Evolutionary conservation across 2,797 vertebrate genomes (phyloP), one percentile per base, ranked within the genome.

Genomic region (Cebuella pygmaea): DNA sequence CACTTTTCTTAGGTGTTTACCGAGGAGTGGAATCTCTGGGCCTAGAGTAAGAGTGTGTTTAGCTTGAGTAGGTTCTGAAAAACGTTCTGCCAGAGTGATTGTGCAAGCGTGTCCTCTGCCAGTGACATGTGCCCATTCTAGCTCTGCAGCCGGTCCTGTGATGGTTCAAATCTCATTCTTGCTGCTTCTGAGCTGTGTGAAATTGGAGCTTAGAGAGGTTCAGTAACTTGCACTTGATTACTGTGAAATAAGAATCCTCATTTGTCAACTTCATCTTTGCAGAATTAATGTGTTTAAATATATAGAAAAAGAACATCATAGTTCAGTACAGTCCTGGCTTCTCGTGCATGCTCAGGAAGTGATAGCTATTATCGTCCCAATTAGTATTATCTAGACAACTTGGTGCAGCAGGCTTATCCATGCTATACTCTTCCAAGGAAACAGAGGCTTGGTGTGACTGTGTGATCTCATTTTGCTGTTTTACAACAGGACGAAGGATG

Each of bases 121-220:
- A 3, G 10, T 1, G 5, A 4, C 1, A 61, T 2, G 2, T 67
- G 15, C 61, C 61, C 0, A 0, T 81, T 39, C 82, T 4, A 2
- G 55, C 14, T 57, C 82, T n/a, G 75, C 7, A 1, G 26, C 44
- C 30, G 0, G 36, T 9, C 59, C 6, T 1, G 33, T 0, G 27
- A 0, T 0, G 52, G n/a, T 8, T 3, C 55, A 20, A 12, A 15
- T 64, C 52, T 55, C 5, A 4, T 6, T 75, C 20, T 55, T 57
- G 64, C 17, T 26, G 11, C 46, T 46, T 46, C 19, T 7, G 52
- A 46, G 64, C 36, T 67, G 4, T 7, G 33, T 9, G 67, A 14
- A 4, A 22, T 22, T 24, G 26, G 57, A 52, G 36, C 39, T 61
- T 50, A 17, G 15, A 13, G 7, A 74, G 26, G 19, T 19, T 27